phyloP scores from a whole-genome alignment of 2,797 vertebrate genomes.

The Triplophysa yarkandensis region DNA sequence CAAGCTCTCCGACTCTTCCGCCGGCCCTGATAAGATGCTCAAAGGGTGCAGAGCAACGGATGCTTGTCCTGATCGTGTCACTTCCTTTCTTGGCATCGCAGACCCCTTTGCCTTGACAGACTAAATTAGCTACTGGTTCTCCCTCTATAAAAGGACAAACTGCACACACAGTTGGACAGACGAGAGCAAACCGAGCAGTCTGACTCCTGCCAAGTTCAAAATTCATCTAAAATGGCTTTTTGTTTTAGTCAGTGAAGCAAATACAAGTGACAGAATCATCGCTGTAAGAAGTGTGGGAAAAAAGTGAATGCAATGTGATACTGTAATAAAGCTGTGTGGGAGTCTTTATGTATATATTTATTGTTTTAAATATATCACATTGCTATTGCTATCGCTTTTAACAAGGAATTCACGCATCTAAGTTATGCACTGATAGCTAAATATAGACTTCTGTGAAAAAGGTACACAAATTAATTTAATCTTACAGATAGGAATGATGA shows the following conservation, averaged over 20 bases:
- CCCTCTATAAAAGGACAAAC: neutral
- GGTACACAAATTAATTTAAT: no score
- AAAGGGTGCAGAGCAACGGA: neutral
- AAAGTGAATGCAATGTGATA: neutral
- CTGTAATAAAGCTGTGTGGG: neutral
- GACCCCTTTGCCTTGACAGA: neutral
- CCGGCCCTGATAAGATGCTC: neutral
- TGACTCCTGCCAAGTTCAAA: constrained; percentile 20
- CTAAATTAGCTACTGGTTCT: constrained; percentile 23
- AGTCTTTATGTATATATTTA: neutral
- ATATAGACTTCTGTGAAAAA: no score
- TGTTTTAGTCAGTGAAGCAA: constrained; percentile 1
- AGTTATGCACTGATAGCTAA: no score
- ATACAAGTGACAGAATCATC: constrained; percentile 4
- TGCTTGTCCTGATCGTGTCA: constrained; percentile 9
- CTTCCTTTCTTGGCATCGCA: constrained; percentile 1
- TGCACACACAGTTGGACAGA: constrained; percentile 16
- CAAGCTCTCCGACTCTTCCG: neutral
- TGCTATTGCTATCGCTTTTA: no score
- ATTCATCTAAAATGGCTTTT: constrained; percentile 26
- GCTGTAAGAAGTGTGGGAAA: constrained; percentile 11
- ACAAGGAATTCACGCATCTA: no score
- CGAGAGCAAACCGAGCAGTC: constrained; percentile 7
- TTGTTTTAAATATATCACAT: no score
- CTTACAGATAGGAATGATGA: no score